Conservation (phyloP, 2,113 vertebrate species). For the Rhombomys opimus region DNA sequence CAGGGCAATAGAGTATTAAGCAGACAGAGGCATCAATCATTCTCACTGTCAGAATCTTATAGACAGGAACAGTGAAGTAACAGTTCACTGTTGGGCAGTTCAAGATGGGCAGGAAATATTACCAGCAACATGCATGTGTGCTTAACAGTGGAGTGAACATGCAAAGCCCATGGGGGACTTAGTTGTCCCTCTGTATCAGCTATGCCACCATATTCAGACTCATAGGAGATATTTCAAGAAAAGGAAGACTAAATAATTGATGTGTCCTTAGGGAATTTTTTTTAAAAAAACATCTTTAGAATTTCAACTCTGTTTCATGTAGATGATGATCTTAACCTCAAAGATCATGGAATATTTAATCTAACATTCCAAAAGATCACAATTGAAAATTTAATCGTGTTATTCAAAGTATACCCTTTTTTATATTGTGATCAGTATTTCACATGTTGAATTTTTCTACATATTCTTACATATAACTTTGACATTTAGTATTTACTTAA, state of each 20-base stretch:
- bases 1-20: neutral
- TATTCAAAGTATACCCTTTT: neutral
- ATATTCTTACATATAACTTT: neutral
- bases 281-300: neutral
- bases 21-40: neutral
- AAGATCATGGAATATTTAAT: neutral
- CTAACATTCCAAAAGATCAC: neutral
- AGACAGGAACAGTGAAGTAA: neutral
- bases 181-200: neutral
- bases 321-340: neutral
- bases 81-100: neutral
- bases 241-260: neutral
- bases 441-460: conserved; percentile 21
- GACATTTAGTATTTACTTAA: neutral
- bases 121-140: neutral
- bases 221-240: neutral
- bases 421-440: neutral
- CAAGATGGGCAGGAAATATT: too few relatives aligned
- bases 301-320: neutral
- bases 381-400: neutral
- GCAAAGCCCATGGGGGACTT: neutral
- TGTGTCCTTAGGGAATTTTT: neutral
- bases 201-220: neutral
- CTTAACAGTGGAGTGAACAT: neutral
- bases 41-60: neutral